These are phyloP conservation scores for Semotilus atromaculatus DNA, from an alignment of 2,797 vertebrate species.

Conservation along the genomic window DNA sequence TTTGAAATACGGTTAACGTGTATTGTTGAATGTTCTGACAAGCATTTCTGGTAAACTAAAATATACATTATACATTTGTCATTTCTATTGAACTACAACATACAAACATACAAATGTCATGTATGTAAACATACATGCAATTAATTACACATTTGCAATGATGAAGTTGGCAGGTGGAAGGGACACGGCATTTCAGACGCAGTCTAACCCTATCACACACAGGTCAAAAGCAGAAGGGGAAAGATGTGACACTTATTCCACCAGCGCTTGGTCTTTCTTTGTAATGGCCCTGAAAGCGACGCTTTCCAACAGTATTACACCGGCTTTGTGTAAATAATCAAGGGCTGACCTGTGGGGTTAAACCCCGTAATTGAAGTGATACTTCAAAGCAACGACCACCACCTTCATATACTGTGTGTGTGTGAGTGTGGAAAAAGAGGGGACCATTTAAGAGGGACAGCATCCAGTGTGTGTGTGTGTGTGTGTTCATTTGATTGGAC, in stretches of 20 bases:
- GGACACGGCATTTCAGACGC: constrained; percentile 75
- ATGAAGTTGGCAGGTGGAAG: constrained; percentile 70
- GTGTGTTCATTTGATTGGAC: constrained; percentile 74
- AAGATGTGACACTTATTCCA: constrained; percentile 85
- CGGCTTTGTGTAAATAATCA: constrained; percentile 98
- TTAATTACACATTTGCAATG: no score
- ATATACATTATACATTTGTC: background rate
- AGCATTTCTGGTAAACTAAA: background rate
- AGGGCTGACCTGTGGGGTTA: constrained; percentile 96
- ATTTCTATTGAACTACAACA: background rate
- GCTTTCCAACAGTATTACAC: constrained; percentile 93
- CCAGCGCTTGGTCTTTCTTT: constrained; percentile 80
- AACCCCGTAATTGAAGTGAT: constrained; percentile 99
- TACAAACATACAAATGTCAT: no score
- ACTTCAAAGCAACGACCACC: constrained; percentile 97
- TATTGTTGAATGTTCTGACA: background rate
- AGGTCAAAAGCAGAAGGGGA: constrained; percentile 85
- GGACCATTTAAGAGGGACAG: constrained; percentile 31
- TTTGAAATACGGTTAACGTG: background rate
- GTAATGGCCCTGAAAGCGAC: constrained; percentile 86
- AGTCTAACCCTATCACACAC: constrained; percentile 87
- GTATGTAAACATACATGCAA: no score
- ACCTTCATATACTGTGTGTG: constrained; percentile 79
- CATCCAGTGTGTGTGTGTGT: constrained; percentile 66
- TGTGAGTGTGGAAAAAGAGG: constrained; percentile 18